phyloP scores from a whole-genome alignment of 64 coral and sea anemone genomes.

The Hydrozoanthus tunicans region DNA sequence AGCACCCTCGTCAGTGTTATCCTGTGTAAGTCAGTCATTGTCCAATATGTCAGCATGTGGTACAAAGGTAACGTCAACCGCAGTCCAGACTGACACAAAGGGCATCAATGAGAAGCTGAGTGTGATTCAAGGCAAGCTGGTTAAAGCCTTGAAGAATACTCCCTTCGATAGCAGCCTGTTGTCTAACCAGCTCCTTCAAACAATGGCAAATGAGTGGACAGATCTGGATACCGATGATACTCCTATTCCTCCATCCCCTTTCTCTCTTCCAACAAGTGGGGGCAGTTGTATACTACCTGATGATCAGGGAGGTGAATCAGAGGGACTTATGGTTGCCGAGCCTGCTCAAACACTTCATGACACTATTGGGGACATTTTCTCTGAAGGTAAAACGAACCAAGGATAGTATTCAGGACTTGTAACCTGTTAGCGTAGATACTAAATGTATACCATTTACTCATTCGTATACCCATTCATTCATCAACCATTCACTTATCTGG shows the following conservation, averaged over 20 bases:
- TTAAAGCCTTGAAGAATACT: slow-evolving; percentile 77
- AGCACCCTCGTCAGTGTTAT: slow-evolving; percentile 64
- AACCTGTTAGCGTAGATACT: background rate
- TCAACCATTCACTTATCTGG: no score
- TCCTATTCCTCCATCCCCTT: slow-evolving; percentile 77
- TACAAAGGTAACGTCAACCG: slow-evolving; percentile 84
- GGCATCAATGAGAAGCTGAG: slow-evolving; percentile 87
- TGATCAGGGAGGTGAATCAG: slow-evolving; percentile 25
- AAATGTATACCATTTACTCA: background rate
- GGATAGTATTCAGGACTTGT: background rate
- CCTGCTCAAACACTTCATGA: slow-evolving; percentile 95
- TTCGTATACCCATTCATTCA: no score
- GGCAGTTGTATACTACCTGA: slow-evolving; percentile 45
- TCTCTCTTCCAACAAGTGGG: slow-evolving; percentile 61
- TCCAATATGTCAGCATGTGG: slow-evolving; percentile 65
- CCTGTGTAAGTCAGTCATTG: slow-evolving; percentile 80
- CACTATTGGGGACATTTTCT: slow-evolving; percentile 87
- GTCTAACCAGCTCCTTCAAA: slow-evolving; percentile 82
- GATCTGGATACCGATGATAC: slow-evolving; percentile 76
- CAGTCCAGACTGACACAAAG: slow-evolving; percentile 93
- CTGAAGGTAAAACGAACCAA: slow-evolving; percentile 62
- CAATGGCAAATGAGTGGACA: slow-evolving; percentile 73
- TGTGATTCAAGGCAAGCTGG: slow-evolving; percentile 89
- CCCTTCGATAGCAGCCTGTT: slow-evolving; percentile 63
- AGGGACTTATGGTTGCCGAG: slow-evolving; percentile 93